phyloP scores from a whole-genome alignment of 2,888 invertebrate genomes.

The Leptinotarsa tumamoca region DNA sequence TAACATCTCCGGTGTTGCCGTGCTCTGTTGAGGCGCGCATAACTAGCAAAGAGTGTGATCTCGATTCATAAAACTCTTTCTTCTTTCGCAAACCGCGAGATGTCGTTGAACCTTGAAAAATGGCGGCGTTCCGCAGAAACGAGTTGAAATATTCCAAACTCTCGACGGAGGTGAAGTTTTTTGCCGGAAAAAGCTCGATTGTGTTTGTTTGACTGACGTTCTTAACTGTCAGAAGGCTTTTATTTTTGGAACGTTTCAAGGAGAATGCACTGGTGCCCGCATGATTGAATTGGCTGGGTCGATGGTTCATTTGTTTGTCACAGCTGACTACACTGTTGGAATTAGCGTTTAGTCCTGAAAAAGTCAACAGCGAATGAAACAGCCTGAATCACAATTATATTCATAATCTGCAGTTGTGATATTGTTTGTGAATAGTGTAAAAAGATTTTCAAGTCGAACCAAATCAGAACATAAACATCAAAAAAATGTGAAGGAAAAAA shows the following conservation, averaged over 20 bases:
- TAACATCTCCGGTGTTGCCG: conserved; percentile 2
- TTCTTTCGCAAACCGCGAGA: conserved; percentile 34
- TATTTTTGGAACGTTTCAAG: conserved; percentile 4
- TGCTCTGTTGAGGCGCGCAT: conserved; percentile 7
- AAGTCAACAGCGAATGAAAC: neutral
- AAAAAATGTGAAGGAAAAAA: too few relatives aligned
- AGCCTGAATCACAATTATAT: too few relatives aligned
- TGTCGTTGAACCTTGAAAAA: neutral
- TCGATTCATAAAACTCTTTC: conserved; percentile 39
- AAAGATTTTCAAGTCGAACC: too few relatives aligned
- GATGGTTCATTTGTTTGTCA: neutral
- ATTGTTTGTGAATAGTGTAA: too few relatives aligned
- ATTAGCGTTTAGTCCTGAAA: neutral
- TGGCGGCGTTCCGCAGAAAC: conserved; percentile 13
- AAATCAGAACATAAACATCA: too few relatives aligned
- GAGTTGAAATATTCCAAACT: conserved; percentile 22
- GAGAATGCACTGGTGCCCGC: neutral
- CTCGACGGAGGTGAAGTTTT: conserved; percentile 7
- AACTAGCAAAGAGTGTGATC: conserved; percentile 40
- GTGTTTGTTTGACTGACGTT: conserved; percentile 4
- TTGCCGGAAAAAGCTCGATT: conserved; percentile 1
- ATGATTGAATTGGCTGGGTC: neutral
- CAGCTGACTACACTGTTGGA: conserved; percentile 6
- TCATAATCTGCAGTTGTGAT: too few relatives aligned
- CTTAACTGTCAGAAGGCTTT: conserved; percentile 5